A percentile compares a stretch with the other conserved stretches of the same genome.
These are phyloP conservation scores for Okapia johnstoni DNA, from an alignment of 2,113 vertebrate species.

Conservation along the genomic window DNA sequence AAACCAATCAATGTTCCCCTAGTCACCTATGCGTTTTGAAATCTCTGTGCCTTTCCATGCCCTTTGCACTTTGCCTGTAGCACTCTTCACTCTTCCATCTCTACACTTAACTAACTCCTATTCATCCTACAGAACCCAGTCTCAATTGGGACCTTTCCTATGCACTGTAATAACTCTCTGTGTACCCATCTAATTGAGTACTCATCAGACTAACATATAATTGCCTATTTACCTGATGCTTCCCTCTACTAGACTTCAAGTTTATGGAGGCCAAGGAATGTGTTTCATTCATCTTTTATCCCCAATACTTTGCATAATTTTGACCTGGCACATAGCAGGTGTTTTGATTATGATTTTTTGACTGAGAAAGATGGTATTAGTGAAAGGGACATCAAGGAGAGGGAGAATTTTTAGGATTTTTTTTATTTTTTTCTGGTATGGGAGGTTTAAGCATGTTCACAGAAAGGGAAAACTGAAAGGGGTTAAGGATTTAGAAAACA, in stretches of 20 bases:
- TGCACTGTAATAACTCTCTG: not conserved
- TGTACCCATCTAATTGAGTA: not conserved
- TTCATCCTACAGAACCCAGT: not conserved
- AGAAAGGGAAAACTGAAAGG: slow-evolving; percentile 13
- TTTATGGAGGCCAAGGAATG: not conserved
- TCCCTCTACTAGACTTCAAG: not conserved
- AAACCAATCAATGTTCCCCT: not conserved
- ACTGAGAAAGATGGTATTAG: not conserved
- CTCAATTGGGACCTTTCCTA: not conserved
- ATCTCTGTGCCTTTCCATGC: not conserved
- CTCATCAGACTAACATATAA: not conserved
- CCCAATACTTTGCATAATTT: not conserved
- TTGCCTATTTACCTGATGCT: not conserved
- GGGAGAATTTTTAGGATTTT: not conserved
- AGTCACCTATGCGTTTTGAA: not conserved
- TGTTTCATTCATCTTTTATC: not conserved
- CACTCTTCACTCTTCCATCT: not conserved
- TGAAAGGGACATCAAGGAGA: not conserved
- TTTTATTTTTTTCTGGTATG: not conserved
- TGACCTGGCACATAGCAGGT: not conserved
- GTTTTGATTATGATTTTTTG: not conserved
- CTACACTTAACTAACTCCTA: not conserved
- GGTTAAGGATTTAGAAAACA: not conserved
- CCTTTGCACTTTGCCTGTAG: not conserved
- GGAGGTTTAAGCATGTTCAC: not conserved